These are phyloP conservation scores for Boloria selene DNA, from an alignment of 2,888 invertebrate species.

Conservation along the genomic window DNA sequence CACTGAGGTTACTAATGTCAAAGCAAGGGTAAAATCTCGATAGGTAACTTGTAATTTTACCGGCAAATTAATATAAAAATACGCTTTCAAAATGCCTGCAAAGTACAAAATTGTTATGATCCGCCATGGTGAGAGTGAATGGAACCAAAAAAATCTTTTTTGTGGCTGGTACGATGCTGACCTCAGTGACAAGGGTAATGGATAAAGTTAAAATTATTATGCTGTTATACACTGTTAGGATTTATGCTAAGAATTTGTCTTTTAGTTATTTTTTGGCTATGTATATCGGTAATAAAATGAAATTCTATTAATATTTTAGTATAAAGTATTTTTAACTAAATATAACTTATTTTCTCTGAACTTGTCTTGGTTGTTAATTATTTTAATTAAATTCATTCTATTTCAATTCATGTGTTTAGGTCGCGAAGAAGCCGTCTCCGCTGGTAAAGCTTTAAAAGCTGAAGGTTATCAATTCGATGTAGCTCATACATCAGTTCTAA, in stretches of 20 bases:
- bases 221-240: not conserved
- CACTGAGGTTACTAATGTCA: conserved; percentile 64
- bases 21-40: conserved; percentile 22
- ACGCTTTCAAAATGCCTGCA: conserved; percentile 59
- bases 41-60: conserved; percentile 33
- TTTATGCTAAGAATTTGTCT: conserved; percentile 5
- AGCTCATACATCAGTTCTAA: conserved; percentile 91
- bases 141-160: conserved; percentile 88
- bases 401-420: conserved; percentile 66
- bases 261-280: conserved; percentile 5
- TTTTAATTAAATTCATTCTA: not conserved
- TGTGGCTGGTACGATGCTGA: conserved; percentile 89
- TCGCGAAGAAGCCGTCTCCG: conserved; percentile 85
- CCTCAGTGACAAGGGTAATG: conserved; percentile 85
- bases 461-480: conserved; percentile 88
- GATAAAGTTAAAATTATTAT: not conserved
- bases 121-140: conserved; percentile 89
- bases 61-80: conserved; percentile 39
- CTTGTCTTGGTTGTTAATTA: too few relatives aligned
- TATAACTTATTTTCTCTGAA: too few relatives aligned
- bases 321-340: too few relatives aligned
- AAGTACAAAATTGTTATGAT: conserved; percentile 87
- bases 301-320: too few relatives aligned
- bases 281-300: not conserved
- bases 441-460: conserved; percentile 88